Evolutionary conservation across 2,888 invertebrate genomes (phyloP), one percentile per base, ranked within the genome.

Genomic region (Dryobotodes eremita): DNA sequence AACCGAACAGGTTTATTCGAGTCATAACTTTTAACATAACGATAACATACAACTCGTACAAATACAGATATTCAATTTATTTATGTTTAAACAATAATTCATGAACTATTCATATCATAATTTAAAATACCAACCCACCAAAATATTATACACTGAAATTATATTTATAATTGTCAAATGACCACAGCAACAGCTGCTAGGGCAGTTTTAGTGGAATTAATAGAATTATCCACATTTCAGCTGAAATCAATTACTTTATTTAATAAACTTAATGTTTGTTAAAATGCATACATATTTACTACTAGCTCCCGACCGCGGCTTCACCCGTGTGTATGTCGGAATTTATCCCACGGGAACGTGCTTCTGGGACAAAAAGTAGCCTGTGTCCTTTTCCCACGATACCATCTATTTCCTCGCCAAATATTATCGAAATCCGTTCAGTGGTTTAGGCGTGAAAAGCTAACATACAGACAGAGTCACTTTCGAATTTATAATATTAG

Each of bases 131-230:
- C 20, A 57, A 80, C 15, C 15, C 48, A 75, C 11, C 1, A 59
- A 69, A 59, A 83, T 59, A 31, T 55, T 70, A 48, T 20, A 62
- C 26, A 26, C 26, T 26, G 71, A 17, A 83, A 66, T 70, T 53
- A 69, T 69, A 64, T 69, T 64, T 83, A 82, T 75, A n/a, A n/a
- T 66, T 70, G 55, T 64, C 23, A 84, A 53, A 59, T 15, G 26
- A 72, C 65, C 69, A 15, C 75, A 55, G 42, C 17, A 62, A 42
- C 83, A 80, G 20, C 75, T 80, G 68, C 23, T 70, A 17, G 55
- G 42, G 48, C 1, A 23, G 42, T 46, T 75, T 69, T 26, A 50
- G 11, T 48, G 17, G 7, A 0, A 23, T n/a, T 23, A 68, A 84
- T 59, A 53, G 3, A 53, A 69, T 61, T 57, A 70, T 70, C 42